Percentiles rank a stretch among this genome's conserved stretches.
phyloP scores from a whole-genome alignment of 2,888 invertebrate species.

The Xanthia icteritia region DNA sequence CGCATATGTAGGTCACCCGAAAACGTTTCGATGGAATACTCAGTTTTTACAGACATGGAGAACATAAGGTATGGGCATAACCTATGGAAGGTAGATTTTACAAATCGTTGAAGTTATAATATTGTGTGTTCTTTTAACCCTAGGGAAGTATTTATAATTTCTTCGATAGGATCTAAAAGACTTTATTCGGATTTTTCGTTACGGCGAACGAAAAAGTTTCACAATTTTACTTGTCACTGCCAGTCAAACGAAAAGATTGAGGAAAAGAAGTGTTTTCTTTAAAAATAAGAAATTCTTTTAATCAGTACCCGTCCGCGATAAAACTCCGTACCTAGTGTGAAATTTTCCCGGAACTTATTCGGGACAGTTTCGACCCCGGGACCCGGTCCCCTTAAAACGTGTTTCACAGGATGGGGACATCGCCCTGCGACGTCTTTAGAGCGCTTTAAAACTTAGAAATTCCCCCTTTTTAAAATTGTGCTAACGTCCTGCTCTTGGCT shows the following conservation, averaged over 20 bases:
- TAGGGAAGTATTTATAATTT: not conserved
- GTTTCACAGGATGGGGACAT: conserved; percentile 36
- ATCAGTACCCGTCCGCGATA: conserved; percentile 37
- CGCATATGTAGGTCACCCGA: not conserved
- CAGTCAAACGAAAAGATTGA: conserved; percentile 38
- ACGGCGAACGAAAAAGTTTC: conserved; percentile 18
- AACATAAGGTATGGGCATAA: not conserved
- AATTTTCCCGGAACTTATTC: conserved; percentile 24
- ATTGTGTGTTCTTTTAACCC: not conserved
- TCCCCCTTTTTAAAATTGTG: conserved; percentile 56
- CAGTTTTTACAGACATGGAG: not conserved
- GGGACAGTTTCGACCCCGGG: conserved; percentile 33
- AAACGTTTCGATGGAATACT: no score
- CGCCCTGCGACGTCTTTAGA: conserved; percentile 60
- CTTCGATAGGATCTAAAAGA: not conserved
- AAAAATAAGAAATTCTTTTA: conserved; percentile 50
- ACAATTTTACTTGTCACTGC: conserved; percentile 33
- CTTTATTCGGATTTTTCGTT: not conserved
- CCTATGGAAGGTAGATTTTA: not conserved
- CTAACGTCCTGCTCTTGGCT: conserved; percentile 51
- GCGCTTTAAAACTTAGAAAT: conserved; percentile 67
- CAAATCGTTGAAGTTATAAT: not conserved
- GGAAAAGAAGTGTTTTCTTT: conserved; percentile 30
- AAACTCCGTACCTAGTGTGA: conserved; percentile 30
- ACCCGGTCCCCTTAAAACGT: conserved; percentile 10